A percentile compares a stretch with the other conserved stretches of the same genome.
Conservation (phyloP, 2,113 vertebrate genomes). For the Otis tarda region DNA sequence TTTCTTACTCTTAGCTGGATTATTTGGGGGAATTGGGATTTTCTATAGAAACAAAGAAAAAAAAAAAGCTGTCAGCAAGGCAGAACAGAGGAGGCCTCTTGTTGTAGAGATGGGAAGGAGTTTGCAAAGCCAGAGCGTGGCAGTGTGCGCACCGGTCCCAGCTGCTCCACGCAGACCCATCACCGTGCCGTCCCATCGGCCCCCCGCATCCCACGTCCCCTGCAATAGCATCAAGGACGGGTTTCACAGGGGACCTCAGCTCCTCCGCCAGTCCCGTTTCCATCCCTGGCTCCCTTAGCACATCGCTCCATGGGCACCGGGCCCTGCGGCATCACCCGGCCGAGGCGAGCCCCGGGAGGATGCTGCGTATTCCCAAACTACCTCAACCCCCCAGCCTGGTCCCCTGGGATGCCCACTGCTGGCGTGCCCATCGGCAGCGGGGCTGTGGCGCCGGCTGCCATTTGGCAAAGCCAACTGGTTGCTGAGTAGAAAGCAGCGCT, state of each 20-base stretch:
- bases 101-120: slow-evolving; percentile 13
- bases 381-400: neutral
- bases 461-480: neutral
- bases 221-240: neutral
- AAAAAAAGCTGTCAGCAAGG: neutral
- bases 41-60: slow-evolving; percentile 51
- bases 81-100: slow-evolving; percentile 29
- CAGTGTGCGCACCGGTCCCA: neutral
- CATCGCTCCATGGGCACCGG: fast-evolving
- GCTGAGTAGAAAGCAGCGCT: neutral
- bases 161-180: fast-evolving
- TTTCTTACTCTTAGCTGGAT: slow-evolving; percentile 41
- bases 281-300: neutral
- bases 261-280: neutral
- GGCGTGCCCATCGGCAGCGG: fast-evolving
- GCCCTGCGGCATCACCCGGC: fast-evolving
- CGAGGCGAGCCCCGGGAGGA: neutral
- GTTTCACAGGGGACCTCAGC: neutral
- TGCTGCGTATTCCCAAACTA: neutral
- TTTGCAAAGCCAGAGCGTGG: neutral
- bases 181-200: fast-evolving
- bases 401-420: neutral
- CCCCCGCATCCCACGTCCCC: neutral
- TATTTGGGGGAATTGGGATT: slow-evolving; percentile 61
- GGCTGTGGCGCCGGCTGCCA: fast-evolving